Evolutionary conservation across 2,113 vertebrate genomes (phyloP), one percentile per base, ranked within the genome.

Genomic region (Onychostruthus taczanowskii): DNA sequence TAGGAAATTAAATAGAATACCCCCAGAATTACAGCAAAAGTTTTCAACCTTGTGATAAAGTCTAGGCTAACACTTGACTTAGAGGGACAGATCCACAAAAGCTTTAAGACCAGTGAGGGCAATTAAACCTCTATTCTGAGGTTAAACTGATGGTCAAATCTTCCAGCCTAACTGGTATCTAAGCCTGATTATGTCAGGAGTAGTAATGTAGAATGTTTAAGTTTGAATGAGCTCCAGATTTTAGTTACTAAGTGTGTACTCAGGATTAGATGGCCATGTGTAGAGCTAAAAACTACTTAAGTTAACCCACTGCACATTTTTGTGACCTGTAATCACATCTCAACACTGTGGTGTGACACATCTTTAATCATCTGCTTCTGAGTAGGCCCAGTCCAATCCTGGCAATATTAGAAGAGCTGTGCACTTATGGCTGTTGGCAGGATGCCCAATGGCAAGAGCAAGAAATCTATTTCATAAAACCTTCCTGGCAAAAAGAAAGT

Each of bases 51-150:
- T 58, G 52, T 0, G 1, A 70, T 21, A 75, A 27, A 17, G 9
- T 62, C 55, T 80, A 84, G 18, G 13, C 50, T 68, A 53, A 63
- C n/a, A 47, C 30, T 37, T 56, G 41, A 83, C n/a, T 56, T 63
- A 69, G 6, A 68, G 76, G 41, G 41, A 47, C n/a, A 92, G 72
- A 90, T 91, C 90, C 88, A 94, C 83, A 94, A 55, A 94, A 95
- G 79, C 16, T 70, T 41, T 41, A 74, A 64, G 47, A 47, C 39
- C n/a, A 31, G 9, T 33, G 18, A 91, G n/a, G 41, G n/a, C n/a
- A 83, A 41, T 49, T 47, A 27, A 55, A 55, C 26, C n/a, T 37
- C 43, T 19, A 5, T 1, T 37, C 37, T 37, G 37, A 37, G 37
- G 37, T 37, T 37, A 64, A 9, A 31, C 5, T 0, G 0, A 55